These are phyloP conservation scores for Hydroisotoma schaefferi DNA, from an alignment of 2,888 invertebrate species.

Conservation along the genomic window DNA sequence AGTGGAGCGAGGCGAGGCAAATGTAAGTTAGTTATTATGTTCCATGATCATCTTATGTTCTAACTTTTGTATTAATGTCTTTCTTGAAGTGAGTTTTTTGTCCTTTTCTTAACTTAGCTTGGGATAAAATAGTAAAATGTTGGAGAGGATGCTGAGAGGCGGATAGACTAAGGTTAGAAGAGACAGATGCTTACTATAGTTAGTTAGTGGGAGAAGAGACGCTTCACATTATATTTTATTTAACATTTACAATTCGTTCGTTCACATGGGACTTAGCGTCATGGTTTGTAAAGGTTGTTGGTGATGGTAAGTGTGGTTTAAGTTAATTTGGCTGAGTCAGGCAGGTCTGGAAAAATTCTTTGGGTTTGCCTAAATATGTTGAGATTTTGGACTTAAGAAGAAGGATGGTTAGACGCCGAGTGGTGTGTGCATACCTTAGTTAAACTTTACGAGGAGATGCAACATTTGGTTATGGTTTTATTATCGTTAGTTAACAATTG, in stretches of 20 bases:
- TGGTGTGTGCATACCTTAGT: too few species aligned
- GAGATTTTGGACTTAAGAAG: too few species aligned
- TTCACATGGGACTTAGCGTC: neutral
- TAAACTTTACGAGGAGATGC: conserved; percentile 4
- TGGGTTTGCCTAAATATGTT: conserved; percentile 1
- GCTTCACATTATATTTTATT: too few species aligned
- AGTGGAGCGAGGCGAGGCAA: too few species aligned
- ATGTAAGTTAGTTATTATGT: too few species aligned
- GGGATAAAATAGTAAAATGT: conserved; percentile 1
- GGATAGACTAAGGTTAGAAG: too few species aligned
- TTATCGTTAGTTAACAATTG: conserved; percentile 3
- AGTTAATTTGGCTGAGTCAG: conserved; percentile 11
- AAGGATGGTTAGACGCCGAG: too few species aligned
- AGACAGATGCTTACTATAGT: too few species aligned
- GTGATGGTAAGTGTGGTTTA: conserved; percentile 4
- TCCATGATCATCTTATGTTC: neutral
- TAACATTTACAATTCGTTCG: conserved; percentile 5
- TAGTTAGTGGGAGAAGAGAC: too few species aligned
- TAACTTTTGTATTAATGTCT: neutral
- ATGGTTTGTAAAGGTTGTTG: neutral
- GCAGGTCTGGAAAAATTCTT: neutral
- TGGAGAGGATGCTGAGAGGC: too few species aligned
- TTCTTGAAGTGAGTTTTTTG: conserved; percentile 4
- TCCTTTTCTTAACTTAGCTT: conserved; percentile 4
- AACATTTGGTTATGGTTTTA: conserved; percentile 7